Conservation (phyloP, 2,797 vertebrate species). For the Spatula versicolor region DNA sequence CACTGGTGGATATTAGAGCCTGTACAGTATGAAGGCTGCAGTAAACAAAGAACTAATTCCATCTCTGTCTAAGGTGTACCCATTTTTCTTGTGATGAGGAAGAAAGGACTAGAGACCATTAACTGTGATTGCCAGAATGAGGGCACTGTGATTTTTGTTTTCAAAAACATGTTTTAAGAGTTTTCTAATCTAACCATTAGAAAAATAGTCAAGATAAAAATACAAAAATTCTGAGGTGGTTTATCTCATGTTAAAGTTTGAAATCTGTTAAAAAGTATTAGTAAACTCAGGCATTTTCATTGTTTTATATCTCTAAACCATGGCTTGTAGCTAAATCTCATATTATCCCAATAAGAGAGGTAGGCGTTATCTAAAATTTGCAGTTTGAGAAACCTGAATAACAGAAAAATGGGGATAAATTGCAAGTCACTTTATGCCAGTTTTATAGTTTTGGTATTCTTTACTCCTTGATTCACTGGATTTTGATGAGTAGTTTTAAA, state of each 20-base stretch:
- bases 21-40: not conserved
- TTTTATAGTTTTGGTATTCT: not conserved
- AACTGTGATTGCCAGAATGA: not conserved
- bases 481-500: not conserved
- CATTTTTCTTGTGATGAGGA: not conserved
- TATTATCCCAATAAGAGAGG: accelerated
- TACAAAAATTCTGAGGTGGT: not conserved
- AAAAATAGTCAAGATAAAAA: not conserved
- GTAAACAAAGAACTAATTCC: not conserved
- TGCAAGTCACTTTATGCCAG: not conserved
- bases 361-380: not conserved
- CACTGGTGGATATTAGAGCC: not conserved
- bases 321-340: not conserved
- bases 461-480: not conserved
- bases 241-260: not conserved
- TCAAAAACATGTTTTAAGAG: not conserved
- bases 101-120: not conserved
- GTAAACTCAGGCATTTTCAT: not conserved
- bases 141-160: not conserved
- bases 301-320: not conserved
- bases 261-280: not conserved
- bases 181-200: not conserved
- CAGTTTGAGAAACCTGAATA: not conserved
- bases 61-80: not conserved
- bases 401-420: not conserved